Conservation (phyloP, 2,113 vertebrate species). For the Sisor rabdophorus region DNA sequence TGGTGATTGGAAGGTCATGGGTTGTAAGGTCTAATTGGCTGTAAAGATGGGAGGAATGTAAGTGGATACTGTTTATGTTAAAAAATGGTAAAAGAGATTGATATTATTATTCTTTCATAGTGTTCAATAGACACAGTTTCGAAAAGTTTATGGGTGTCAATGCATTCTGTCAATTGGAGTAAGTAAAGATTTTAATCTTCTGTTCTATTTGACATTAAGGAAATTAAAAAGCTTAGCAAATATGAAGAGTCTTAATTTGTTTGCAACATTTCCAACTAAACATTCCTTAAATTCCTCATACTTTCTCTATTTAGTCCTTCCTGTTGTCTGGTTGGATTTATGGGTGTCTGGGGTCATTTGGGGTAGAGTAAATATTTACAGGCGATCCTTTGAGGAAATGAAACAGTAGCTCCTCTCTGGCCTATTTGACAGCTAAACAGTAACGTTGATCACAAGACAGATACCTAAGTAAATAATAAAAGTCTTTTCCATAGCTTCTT, state of each 20-base stretch:
- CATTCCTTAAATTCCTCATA: conserved; percentile 48
- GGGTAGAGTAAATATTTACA: conserved; percentile 59
- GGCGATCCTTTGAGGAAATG: conserved; percentile 23
- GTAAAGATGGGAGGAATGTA: too few relatives aligned
- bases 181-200: not conserved
- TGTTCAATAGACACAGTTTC: not conserved
- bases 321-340: conserved; percentile 44
- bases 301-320: conserved; percentile 36
- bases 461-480: conserved; percentile 31
- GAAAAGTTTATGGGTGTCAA: not conserved
- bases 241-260: conserved; percentile 13
- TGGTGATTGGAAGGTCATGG: too few relatives aligned
- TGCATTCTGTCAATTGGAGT: not conserved
- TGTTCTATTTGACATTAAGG: too few relatives aligned
- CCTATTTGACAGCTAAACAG: conserved; percentile 22
- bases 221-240: not conserved
- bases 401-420: conserved; percentile 24
- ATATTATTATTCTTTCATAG: not conserved
- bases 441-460: conserved; percentile 35
- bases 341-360: conserved; percentile 43
- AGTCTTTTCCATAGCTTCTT: not conserved
- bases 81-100: not conserved
- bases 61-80: too few relatives aligned
- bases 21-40: too few relatives aligned
- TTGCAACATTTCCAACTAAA: conserved; percentile 50